Percentiles rank a stretch among this genome's conserved stretches.
These are phyloP conservation scores for Gasterosteus nipponicus DNA, from an alignment of 2,113 vertebrate genomes.

Conservation along the genomic window DNA sequence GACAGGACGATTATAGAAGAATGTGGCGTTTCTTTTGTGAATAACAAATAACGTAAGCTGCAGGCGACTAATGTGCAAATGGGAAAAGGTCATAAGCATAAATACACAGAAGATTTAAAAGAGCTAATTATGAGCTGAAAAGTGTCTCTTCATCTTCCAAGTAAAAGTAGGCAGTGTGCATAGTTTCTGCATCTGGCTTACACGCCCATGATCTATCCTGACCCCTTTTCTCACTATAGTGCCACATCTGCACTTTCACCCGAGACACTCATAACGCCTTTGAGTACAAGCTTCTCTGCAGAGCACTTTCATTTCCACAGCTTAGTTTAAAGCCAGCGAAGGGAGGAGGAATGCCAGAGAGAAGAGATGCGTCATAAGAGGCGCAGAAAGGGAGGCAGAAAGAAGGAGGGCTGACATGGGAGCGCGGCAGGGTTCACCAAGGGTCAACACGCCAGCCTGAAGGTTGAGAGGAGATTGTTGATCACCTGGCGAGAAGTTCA, in stretches of 20 bases:
- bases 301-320: constrained; percentile 67
- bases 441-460: constrained; percentile 13
- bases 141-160: neutral
- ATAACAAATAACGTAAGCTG: constrained; percentile 9
- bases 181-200: constrained; percentile 7
- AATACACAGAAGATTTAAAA: neutral
- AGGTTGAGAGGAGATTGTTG: constrained; percentile 19
- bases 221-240: constrained; percentile 40
- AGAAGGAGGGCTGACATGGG: constrained; percentile 24
- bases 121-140: neutral
- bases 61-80: neutral
- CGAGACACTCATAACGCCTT: constrained; percentile 38
- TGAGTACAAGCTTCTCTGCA: constrained; percentile 34
- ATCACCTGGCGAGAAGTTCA: constrained; percentile 12
- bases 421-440: neutral
- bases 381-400: constrained; percentile 21
- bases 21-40: constrained; percentile 19
- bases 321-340: constrained; percentile 44
- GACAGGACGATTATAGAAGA: constrained; percentile 29
- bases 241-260: constrained; percentile 52
- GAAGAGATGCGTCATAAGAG: constrained; percentile 28
- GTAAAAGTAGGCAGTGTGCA: neutral
- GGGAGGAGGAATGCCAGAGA: constrained; percentile 30
- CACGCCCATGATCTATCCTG: constrained; percentile 24
- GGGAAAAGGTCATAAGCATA: neutral